Conservation (phyloP, 2,888 invertebrate species). For the Campoplex capitator region DNA sequence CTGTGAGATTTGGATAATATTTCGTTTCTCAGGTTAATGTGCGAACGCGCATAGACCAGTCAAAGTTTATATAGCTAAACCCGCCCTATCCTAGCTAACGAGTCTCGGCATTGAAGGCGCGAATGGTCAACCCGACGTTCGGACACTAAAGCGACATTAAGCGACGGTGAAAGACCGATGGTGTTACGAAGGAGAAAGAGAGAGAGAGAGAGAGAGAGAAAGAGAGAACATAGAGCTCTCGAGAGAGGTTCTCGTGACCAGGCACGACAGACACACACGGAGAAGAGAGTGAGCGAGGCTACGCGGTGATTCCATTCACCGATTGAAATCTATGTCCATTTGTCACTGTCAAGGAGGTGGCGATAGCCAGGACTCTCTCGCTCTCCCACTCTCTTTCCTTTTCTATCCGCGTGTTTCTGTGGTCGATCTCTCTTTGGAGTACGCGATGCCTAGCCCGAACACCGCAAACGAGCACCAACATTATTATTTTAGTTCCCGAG, state of each 20-base stretch:
- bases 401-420: conserved; percentile 48
- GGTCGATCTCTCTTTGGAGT: conserved; percentile 43
- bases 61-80: background rate
- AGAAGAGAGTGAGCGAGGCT: conserved; percentile 75
- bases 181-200: conserved; percentile 59
- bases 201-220: conserved; percentile 46
- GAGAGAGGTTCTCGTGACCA: conserved; percentile 56
- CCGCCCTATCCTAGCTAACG: conserved; percentile 50
- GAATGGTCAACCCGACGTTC: conserved; percentile 69
- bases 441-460: conserved; percentile 13
- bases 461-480: conserved; percentile 49
- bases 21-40: conserved; percentile 53
- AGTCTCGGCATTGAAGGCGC: conserved; percentile 32
- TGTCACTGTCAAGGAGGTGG: conserved; percentile 89
- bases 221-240: conserved; percentile 55
- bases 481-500: conserved; percentile 81
- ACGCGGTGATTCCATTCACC: conserved; percentile 87
- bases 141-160: conserved; percentile 79
- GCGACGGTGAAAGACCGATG: conserved; percentile 58
- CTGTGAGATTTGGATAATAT: conserved; percentile 54
- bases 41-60: conserved; percentile 17
- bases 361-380: conserved; percentile 78
- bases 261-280: conserved; percentile 66
- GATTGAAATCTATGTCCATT: conserved; percentile 92
- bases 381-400: conserved; percentile 63